Evolutionary conservation across 2,113 vertebrate species (phyloP).

Genomic region (Todiramphus saurophagus): DNA sequence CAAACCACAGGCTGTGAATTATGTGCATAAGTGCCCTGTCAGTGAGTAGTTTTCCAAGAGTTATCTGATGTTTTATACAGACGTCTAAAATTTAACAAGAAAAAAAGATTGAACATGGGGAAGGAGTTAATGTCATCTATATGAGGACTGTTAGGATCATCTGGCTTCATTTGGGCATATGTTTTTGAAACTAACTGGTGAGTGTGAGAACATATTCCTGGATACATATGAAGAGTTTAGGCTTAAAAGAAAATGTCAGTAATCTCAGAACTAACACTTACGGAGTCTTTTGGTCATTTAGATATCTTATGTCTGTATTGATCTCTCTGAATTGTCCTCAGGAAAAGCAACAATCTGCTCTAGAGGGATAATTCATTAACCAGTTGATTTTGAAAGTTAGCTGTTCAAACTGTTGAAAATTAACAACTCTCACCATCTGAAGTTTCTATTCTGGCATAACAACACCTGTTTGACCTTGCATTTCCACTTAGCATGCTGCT

Average conservation of each 20-base stretch:
- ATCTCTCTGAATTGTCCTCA: not conserved
- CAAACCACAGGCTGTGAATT: not conserved
- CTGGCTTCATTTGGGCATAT: not conserved
- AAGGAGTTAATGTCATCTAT: not conserved
- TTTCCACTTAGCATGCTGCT: not conserved
- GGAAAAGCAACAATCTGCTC: not conserved
- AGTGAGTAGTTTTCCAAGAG: not conserved
- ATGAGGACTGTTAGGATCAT: not conserved
- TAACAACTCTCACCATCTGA: not conserved
- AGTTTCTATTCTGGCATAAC: not conserved
- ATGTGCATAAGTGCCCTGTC: not conserved
- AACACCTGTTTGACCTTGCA: not conserved
- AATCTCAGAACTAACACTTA: not conserved
- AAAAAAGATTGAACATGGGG: not conserved
- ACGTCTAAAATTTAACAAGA: not conserved
- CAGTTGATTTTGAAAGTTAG: slow-evolving; percentile 11
- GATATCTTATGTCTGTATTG: not conserved
- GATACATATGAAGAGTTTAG: not conserved
- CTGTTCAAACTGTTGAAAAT: slow-evolving; percentile 36
- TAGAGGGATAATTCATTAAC: slow-evolving; percentile 18
- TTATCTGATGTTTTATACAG: not conserved
- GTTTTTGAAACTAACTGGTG: not conserved
- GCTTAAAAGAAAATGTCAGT: not conserved
- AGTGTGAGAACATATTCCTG: not conserved
- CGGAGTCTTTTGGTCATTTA: not conserved